Base-by-base conservation (phyloP, 2,888 invertebrate species). In the Eristalinus aeneus region DNA sequence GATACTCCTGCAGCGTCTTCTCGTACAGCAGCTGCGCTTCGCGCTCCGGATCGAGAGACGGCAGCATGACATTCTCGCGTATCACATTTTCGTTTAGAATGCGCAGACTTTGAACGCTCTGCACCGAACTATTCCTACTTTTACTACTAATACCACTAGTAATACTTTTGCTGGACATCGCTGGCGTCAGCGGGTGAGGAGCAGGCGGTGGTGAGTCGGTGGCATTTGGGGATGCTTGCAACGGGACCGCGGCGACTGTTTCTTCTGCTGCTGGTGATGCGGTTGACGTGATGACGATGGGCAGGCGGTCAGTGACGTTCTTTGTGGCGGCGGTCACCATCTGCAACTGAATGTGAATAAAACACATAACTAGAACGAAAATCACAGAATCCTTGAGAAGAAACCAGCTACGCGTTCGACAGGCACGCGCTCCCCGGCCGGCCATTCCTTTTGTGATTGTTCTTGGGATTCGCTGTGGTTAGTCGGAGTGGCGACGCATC, bases 21-120 rank as follows among this genome's bases (percentile, higher is more conserved):
- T 92, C 92, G 88, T 93, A 93, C 1, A 93, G 88, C 68, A 91
- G 89, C 88, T 91, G 91, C 0, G 93, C 93, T 88, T 93, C 93
- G 8, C 90, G 90, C 88, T 93, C 93, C 2, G 92, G 89, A 89
- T 93, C 92, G 31, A 89, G 88, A 27, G 91, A 91, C 39, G 93
- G 91, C 69, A 92, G 88, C 89, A 93, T 90, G 9, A 93, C 91
- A 71, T 92, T 91, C 89, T 93, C 93, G 63, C 92, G 90, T 79
- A 91, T 90, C 78, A 90, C 89, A 68, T 88, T 83, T 36, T 87
- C 85, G 79, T 54, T 77, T 34, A 68, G 39, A 69, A 23, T 74
- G 32, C 71, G 74, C n/a, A 27, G 11, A 39, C 23, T 58, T 20
- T 23, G 20, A 6, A 31, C 2, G 36, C 39, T 32, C n/a, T 56